Base-by-base conservation (phyloP, 1,140 invertebrate species). In the Lasioglossum albipes region DNA sequence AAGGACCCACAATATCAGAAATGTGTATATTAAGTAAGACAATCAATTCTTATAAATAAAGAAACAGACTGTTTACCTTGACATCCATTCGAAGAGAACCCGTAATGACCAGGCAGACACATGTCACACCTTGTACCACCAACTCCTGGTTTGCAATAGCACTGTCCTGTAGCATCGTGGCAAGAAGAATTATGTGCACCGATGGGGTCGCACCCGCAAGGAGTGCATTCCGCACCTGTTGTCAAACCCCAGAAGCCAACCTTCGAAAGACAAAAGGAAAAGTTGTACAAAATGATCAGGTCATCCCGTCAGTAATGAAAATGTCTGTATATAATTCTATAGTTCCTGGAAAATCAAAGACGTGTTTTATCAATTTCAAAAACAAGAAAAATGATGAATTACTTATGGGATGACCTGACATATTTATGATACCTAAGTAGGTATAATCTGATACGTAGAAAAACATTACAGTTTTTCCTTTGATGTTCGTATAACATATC, bases 61-160 rank as follows among this genome's bases (percentile, higher is more conserved):
- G 20, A 42, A 49, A 80, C 42, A 36, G 75, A 68, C 45, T 77
- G 41, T 94, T 94, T 93, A 98, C 97, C 94, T 91, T 96, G 95
- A 89, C 98, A 99, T 20, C 98, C 98, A 45, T 94, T 93, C 2
- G 94, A 90, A 1, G 97, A 97, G 87, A 98, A 97, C 68, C 98
- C 98, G 91, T 96, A 99, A 94, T 96, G 96, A 41, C 96, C 95
- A 3, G 95, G 94, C 20, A 96, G 91, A 94, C 98, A 99, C 18
- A 91, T 90, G 87, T 98, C 96, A 91, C 98, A 99, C 45, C 94
- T 94, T 20, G 93, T 91, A 1, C 98, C 98, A n/a, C 95, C 96
- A 0, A 99, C 95, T 7, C 98, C 98, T 6, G 95, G 94, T 84
- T 97, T 97, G 93, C 98, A 99, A 49, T 94, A 92, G 92, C 98